phyloP scores from a whole-genome alignment of 1,140 invertebrate species.

The Pseudomyrmex cubaensis region DNA sequence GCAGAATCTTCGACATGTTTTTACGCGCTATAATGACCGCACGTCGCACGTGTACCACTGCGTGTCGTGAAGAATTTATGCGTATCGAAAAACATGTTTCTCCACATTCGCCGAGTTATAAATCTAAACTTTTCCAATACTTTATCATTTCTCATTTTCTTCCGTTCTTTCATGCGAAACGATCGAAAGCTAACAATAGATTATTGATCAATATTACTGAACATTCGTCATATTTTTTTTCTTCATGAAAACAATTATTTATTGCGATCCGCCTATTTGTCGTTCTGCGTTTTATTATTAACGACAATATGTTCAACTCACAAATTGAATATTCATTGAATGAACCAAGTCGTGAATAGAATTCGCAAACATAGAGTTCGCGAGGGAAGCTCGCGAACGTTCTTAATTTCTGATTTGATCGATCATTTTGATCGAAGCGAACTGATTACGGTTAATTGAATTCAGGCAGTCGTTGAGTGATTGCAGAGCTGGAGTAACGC shows the following conservation, averaged over 20 bases:
- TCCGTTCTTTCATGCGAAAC: background rate
- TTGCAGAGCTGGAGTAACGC: slow-evolving; percentile 68
- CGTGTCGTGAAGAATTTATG: background rate
- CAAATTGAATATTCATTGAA: background rate
- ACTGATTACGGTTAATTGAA: slow-evolving; percentile 82
- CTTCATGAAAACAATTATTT: background rate
- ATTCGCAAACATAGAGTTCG: too few species aligned
- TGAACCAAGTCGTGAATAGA: too few species aligned
- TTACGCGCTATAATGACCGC: slow-evolving; percentile 29
- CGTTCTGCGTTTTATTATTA: background rate
- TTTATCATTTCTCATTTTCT: background rate
- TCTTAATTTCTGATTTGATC: slow-evolving; percentile 67
- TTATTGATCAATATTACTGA: slow-evolving; percentile 16
- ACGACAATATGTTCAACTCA: too few species aligned
- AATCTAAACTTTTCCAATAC: background rate
- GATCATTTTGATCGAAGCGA: slow-evolving; percentile 65
- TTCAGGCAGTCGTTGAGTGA: slow-evolving; percentile 81
- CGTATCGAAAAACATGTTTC: slow-evolving; percentile 26
- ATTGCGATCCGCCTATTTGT: background rate
- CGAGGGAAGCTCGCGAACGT: slow-evolving; percentile 70
- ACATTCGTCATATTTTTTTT: slow-evolving; percentile 10
- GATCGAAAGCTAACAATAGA: background rate
- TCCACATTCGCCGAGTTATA: background rate
- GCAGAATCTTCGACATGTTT: slow-evolving; percentile 37
- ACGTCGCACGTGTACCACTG: slow-evolving; percentile 28